Percentiles rank a stretch among this genome's conserved stretches.
These are phyloP conservation scores for Alauda arvensis DNA, from an alignment of 2,797 vertebrate species.

Conservation along the genomic window DNA sequence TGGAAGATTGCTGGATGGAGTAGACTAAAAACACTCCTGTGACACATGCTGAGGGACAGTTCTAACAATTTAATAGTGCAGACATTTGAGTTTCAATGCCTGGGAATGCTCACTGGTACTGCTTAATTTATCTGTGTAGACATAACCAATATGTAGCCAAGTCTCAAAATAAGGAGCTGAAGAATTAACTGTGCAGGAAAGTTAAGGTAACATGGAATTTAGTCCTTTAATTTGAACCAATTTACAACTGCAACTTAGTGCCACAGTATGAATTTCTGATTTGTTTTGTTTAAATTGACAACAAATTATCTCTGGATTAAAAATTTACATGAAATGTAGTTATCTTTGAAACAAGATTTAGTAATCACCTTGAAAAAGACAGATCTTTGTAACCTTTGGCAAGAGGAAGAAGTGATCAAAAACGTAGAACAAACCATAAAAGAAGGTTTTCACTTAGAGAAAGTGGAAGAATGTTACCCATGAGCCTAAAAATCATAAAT, in stretches of 20 bases:
- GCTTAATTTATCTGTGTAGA: not conserved
- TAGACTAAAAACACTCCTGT: not conserved
- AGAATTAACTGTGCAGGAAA: not conserved
- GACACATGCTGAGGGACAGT: conserved; percentile 34
- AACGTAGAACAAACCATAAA: not conserved
- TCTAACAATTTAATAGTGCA: not conserved
- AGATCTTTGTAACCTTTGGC: not conserved
- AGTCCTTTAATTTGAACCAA: not conserved
- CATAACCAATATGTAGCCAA: not conserved
- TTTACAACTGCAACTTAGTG: not conserved
- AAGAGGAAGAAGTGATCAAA: not conserved
- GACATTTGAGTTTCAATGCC: not conserved
- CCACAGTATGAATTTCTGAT: not conserved
- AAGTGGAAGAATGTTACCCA: not conserved
- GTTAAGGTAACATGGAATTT: not conserved
- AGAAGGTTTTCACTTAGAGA: not conserved
- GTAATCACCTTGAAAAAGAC: not conserved
- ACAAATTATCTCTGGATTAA: not conserved
- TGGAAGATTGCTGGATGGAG: conserved; percentile 1
- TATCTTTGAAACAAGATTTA: not conserved
- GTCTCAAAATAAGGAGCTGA: not conserved
- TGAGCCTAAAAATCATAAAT: not conserved
- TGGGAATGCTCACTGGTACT: not conserved
- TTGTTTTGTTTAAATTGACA: not conserved
- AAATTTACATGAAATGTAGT: not conserved